These are phyloP conservation scores for Gonioctena quinquepunctata DNA, from an alignment of 1,140 invertebrate genomes.

Conservation along the genomic window DNA sequence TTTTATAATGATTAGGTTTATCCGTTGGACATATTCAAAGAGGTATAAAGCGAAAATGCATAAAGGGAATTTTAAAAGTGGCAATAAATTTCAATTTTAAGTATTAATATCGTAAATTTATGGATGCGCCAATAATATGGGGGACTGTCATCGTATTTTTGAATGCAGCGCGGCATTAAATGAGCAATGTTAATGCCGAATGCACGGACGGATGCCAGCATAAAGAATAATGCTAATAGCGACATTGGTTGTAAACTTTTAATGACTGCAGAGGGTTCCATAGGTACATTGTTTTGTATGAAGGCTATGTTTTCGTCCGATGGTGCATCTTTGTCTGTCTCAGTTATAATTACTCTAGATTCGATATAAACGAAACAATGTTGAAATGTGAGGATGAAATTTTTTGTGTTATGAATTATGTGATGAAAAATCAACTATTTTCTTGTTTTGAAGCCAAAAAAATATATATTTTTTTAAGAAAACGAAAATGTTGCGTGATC, in stretches of 20 bases:
- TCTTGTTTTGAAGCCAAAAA: no score
- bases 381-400: no score
- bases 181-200: conserved; percentile 38
- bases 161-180: conserved; percentile 33
- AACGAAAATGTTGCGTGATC: no score
- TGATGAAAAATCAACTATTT: no score
- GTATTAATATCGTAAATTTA: conserved; percentile 41
- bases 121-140: conserved; percentile 39
- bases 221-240: conserved; percentile 40
- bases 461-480: no score
- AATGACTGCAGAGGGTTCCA: conserved; percentile 24
- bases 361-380: background rate
- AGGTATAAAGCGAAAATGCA: conserved; percentile 10
- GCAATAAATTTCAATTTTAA: conserved; percentile 37
- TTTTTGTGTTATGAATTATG: no score
- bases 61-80: conserved; percentile 32
- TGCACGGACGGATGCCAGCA: conserved; percentile 29
- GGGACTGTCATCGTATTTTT: conserved; percentile 40
- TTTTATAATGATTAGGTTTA: conserved; percentile 25
- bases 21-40: conserved; percentile 18
- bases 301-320: conserved; percentile 4
- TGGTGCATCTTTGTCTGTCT: background rate
- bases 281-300: conserved; percentile 27
- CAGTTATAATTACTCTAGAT: background rate
- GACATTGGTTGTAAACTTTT: conserved; percentile 40